Conservation (phyloP, 2,888 invertebrate species). For the Podabrus alpinus region DNA sequence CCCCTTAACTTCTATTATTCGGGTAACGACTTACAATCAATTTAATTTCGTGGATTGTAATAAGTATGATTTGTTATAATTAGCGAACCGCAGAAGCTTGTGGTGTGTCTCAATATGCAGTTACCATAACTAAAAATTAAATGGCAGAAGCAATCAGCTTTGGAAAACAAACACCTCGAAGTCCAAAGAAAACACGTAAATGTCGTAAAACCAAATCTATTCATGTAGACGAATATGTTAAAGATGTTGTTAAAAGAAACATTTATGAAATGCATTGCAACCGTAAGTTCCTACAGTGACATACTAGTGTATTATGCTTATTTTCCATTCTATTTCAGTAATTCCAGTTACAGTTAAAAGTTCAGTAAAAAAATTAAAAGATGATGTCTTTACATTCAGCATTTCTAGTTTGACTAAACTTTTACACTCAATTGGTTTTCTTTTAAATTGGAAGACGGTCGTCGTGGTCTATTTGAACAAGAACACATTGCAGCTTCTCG, state of each 20-base stretch:
- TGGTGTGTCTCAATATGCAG: too few relatives aligned
- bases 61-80: too few relatives aligned
- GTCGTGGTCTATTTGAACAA: not conserved
- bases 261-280: not conserved
- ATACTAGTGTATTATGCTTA: not conserved
- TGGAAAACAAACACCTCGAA: too few relatives aligned
- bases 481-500: not conserved
- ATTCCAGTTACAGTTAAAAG: not conserved
- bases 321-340: not conserved
- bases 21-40: too few relatives aligned
- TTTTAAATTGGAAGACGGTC: too few relatives aligned
- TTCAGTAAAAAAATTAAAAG: not conserved
- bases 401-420: not conserved
- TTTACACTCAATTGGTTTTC: not conserved
- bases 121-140: too few relatives aligned
- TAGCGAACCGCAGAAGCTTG: too few relatives aligned
- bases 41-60: too few relatives aligned
- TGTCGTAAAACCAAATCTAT: not conserved
- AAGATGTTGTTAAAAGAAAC: not conserved
- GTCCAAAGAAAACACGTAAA: too few relatives aligned
- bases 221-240: not conserved
- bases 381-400: not conserved
- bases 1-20: too few relatives aligned
- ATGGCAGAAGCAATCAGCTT: too few relatives aligned
- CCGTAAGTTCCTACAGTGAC: not conserved